Conservation (phyloP, 1,140 invertebrate species). For the Bombyx mori region ASM3026992v2 NC_085111.1:12502501-12503000, state of each 20-base stretch:
- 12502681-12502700: constrained; percentile 2
- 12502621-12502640: too few relatives aligned
- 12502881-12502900: constrained; percentile 29
- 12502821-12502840: constrained; percentile 39
- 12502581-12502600: too few relatives aligned
- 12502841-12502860: constrained; percentile 46
- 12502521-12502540: too few relatives aligned
- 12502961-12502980: constrained; percentile 17
- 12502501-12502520: too few relatives aligned
- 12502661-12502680: neutral
- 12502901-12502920: constrained; percentile 18
- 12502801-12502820: constrained; percentile 32
- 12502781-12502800: constrained; percentile 61
- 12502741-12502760: constrained; percentile 36
- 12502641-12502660: too few relatives aligned
- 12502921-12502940: constrained; percentile 8
- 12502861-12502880: constrained; percentile 26
- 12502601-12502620: too few relatives aligned
- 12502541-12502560: too few relatives aligned
- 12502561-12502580: too few relatives aligned
- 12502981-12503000: constrained; percentile 30
- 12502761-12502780: constrained; percentile 37
- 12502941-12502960: constrained; percentile 18
- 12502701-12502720: constrained; percentile 19
- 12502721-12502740: constrained; percentile 18